Evolutionary conservation across 2,113 vertebrate genomes (phyloP).

Genomic region (Trogon melanurus): DNA sequence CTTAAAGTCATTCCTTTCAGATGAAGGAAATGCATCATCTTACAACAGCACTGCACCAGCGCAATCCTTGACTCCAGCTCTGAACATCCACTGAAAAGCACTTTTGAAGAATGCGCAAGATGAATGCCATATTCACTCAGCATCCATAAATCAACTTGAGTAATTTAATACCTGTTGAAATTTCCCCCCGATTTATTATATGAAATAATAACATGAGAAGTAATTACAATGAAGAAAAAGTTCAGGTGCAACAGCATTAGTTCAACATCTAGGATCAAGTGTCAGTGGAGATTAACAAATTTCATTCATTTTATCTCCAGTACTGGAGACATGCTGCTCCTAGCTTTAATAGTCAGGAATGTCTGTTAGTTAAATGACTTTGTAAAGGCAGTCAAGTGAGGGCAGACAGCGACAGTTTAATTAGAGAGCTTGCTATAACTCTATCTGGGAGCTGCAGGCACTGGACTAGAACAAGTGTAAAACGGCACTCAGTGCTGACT

Average conservation of each 20-base stretch:
- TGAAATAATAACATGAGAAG: conserved; percentile 78
- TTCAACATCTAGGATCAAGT: conserved; percentile 75
- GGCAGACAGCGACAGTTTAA: conserved; percentile 81
- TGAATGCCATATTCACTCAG: conserved; percentile 62
- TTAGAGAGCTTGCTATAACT: conserved; percentile 79
- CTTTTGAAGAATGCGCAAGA: conserved; percentile 72
- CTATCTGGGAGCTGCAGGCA: conserved; percentile 75
- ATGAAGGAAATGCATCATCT: conserved; percentile 38
- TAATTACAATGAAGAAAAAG: conserved; percentile 78
- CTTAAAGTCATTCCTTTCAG: conserved; percentile 40
- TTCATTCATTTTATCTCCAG: conserved; percentile 77
- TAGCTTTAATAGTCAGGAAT: conserved; percentile 77
- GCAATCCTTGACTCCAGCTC: conserved; percentile 9
- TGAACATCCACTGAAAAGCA: conserved; percentile 22
- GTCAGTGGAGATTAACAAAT: conserved; percentile 75
- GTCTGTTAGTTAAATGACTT: conserved; percentile 80
- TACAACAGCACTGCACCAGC: background rate
- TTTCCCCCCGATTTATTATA: conserved; percentile 76
- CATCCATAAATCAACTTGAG: conserved; percentile 72
- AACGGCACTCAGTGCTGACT: conserved; percentile 41
- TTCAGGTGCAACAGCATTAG: conserved; percentile 74
- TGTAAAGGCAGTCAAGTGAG: conserved; percentile 76
- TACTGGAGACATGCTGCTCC: conserved; percentile 73
- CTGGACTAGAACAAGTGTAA: conserved; percentile 73
- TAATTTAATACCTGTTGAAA: conserved; percentile 80